Percentiles rank a stretch among this genome's conserved stretches.
phyloP scores from a whole-genome alignment of 1,140 invertebrate genomes.

The Camponotus vicinus region DNA sequence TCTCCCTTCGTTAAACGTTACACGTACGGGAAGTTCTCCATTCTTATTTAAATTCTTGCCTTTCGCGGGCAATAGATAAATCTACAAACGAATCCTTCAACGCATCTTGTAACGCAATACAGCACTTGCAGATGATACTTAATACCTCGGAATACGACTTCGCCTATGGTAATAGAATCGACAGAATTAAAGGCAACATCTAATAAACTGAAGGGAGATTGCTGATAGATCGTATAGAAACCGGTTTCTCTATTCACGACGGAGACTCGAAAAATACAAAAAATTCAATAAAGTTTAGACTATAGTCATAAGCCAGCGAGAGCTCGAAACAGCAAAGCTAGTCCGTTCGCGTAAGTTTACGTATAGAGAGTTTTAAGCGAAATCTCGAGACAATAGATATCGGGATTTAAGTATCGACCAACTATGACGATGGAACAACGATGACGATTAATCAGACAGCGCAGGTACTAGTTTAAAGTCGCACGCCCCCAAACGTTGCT shows the following conservation, averaged over 20 bases:
- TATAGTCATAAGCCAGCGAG: slow-evolving; percentile 19
- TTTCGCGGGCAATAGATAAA: not conserved
- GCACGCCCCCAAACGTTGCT: slow-evolving; percentile 1
- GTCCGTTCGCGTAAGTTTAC: slow-evolving; percentile 40
- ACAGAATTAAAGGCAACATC: slow-evolving; percentile 4
- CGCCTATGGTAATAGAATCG: not conserved
- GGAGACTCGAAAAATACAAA: not conserved
- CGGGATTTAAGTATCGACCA: slow-evolving; percentile 40
- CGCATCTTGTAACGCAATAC: not conserved
- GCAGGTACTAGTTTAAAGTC: slow-evolving; percentile 46
- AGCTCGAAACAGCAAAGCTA: slow-evolving; percentile 5
- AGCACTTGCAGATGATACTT: not conserved
- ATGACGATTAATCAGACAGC: slow-evolving; percentile 14
- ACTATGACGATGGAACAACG: slow-evolving; percentile 29
- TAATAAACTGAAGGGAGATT: not conserved
- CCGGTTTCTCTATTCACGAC: not conserved
- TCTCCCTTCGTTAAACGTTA: slow-evolving; percentile 10
- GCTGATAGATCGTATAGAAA: not conserved
- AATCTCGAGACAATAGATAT: slow-evolving; percentile 11
- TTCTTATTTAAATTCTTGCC: not conserved
- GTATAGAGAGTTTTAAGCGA: not conserved
- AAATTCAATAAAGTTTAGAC: slow-evolving; percentile 8
- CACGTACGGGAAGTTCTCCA: not conserved
- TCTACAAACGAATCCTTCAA: not conserved
- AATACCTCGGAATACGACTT: slow-evolving; percentile 7